Evolutionary conservation across 2,113 vertebrate genomes (phyloP).

Genomic region (Chunga burmeisteri): DNA sequence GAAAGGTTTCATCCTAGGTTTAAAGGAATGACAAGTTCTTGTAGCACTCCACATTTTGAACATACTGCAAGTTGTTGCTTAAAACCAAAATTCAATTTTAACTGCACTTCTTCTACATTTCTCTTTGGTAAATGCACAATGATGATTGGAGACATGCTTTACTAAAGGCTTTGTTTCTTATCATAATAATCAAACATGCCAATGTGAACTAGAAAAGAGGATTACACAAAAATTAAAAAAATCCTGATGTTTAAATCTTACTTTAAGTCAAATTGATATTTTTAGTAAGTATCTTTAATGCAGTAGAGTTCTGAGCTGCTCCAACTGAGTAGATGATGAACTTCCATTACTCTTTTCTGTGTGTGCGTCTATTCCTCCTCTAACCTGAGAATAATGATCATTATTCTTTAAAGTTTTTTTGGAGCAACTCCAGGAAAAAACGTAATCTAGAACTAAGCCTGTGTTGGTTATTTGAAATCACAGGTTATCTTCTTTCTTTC

Average conservation of each 20-base stretch:
- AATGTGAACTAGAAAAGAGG: not conserved
- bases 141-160: not conserved
- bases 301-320: not conserved
- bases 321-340: not conserved
- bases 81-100: not conserved
- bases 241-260: not conserved
- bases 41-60: not conserved
- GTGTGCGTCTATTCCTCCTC: not conserved
- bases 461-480: not conserved
- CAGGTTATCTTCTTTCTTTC: accelerated
- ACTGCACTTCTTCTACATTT: not conserved
- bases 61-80: not conserved
- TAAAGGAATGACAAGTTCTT: not conserved
- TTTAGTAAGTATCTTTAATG: not conserved
- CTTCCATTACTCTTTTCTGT: not conserved
- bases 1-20: not conserved
- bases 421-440: not conserved
- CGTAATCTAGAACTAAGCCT: not conserved
- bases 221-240: not conserved
- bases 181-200: not conserved
- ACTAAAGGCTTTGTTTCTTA: not conserved
- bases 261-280: not conserved
- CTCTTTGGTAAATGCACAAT: not conserved
- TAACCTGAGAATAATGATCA: not conserved
- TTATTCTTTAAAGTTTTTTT: not conserved